These are phyloP conservation scores for Formica selysi DNA, from an alignment of 1,140 invertebrate genomes.

Conservation along the genomic window DNA sequence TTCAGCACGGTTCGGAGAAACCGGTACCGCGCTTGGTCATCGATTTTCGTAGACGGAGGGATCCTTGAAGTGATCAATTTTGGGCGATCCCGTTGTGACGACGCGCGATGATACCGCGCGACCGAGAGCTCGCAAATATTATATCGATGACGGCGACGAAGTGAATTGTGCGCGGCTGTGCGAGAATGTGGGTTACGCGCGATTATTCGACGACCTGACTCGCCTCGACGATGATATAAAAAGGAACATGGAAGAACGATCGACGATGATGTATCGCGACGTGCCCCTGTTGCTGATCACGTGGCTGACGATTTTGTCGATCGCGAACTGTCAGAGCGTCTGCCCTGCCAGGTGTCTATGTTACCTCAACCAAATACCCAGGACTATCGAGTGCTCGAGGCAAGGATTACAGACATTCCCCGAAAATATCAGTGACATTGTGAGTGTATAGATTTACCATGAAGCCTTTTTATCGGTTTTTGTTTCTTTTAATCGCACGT, in stretches of 20 bases:
- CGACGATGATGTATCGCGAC: conserved; percentile 18
- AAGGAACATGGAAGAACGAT: conserved; percentile 53
- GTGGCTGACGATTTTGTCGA: conserved; percentile 38
- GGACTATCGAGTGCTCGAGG: conserved; percentile 72
- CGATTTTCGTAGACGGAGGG: neutral
- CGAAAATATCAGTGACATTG: conserved; percentile 73
- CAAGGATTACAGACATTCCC: conserved; percentile 74
- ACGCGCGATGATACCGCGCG: neutral
- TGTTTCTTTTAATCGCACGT: neutral
- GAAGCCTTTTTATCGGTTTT: neutral
- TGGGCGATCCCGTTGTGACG: too few species aligned
- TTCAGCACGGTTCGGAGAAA: conserved; percentile 48
- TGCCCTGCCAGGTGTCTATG: conserved; percentile 78
- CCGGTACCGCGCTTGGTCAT: conserved; percentile 46
- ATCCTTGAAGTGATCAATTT: conserved; percentile 1
- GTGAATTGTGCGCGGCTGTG: neutral
- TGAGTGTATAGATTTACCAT: conserved; percentile 55
- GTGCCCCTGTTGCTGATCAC: neutral
- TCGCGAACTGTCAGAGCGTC: conserved; percentile 19
- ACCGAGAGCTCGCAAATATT: neutral
- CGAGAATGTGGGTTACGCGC: conserved; percentile 51
- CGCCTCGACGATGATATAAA: neutral
- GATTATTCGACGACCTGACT: conserved; percentile 30
- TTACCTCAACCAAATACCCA: conserved; percentile 66
- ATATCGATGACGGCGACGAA: neutral